Percentiles rank a stretch among this genome's conserved stretches.
phyloP scores from a whole-genome alignment of 2,797 vertebrate species.

The Monodelphis domestica region DNA sequence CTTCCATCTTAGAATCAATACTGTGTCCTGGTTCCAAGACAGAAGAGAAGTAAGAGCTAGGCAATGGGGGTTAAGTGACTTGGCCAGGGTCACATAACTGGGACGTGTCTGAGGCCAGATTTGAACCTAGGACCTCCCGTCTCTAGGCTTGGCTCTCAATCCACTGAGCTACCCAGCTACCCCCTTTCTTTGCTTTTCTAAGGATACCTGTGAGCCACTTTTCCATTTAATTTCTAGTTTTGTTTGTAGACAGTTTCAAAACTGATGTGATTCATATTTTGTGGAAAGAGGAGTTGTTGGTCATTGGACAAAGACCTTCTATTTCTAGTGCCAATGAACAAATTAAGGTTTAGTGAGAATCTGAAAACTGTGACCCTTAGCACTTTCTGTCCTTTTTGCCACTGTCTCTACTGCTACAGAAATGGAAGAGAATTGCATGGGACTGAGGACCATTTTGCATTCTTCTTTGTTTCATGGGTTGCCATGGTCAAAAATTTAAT shows the following conservation, averaged over 20 bases:
- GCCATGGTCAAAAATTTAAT: background rate
- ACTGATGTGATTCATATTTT: background rate
- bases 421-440: background rate
- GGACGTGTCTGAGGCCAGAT: too few species aligned
- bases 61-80: too few species aligned
- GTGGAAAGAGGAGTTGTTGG: background rate
- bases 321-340: background rate
- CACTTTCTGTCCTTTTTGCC: background rate
- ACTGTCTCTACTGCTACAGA: background rate
- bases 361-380: background rate
- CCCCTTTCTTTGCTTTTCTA: too few species aligned
- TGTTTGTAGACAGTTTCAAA: background rate
- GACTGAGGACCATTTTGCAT: background rate
- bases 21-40: too few species aligned
- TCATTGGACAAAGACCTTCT: background rate
- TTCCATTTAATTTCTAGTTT: too few species aligned
- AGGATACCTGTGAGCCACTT: too few species aligned
- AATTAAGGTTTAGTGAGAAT: background rate
- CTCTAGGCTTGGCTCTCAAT: too few species aligned
- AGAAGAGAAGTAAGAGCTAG: too few species aligned
- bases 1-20: too few species aligned
- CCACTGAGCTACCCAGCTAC: too few species aligned
- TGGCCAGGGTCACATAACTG: too few species aligned
- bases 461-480: background rate
- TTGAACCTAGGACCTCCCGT: too few species aligned